These are phyloP conservation scores for Pteronura brasiliensis DNA, from an alignment of 2,113 vertebrate genomes.

Conservation along the genomic window DNA sequence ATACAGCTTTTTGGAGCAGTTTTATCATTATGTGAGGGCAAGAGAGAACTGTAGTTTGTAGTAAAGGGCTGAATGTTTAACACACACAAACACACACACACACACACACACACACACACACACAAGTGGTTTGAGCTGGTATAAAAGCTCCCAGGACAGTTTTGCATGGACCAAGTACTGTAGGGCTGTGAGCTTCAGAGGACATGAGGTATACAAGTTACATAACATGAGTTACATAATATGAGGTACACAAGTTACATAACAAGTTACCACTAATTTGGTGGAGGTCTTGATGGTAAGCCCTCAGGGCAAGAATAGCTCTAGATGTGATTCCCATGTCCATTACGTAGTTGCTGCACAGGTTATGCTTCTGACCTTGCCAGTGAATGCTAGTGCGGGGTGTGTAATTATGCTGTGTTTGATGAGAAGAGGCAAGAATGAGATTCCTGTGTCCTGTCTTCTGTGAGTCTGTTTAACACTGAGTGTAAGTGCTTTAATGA, in stretches of 20 bases:
- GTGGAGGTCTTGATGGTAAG: neutral
- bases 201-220: neutral
- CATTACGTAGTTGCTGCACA: neutral
- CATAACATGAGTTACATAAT: too few relatives aligned
- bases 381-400: neutral
- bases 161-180: neutral
- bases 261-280: too few relatives aligned
- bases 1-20: neutral
- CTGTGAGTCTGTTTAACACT: neutral
- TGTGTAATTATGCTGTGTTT: neutral
- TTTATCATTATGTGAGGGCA: neutral
- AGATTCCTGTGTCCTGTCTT: neutral
- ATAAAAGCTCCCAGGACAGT: neutral
- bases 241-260: too few relatives aligned
- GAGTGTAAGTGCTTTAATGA: neutral
- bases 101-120: neutral
- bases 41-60: neutral
- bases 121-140: neutral
- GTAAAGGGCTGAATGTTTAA: neutral
- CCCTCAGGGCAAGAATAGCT: neutral
- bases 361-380: neutral
- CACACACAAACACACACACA: too few relatives aligned
- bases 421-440: neutral
- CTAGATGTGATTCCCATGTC: neutral
- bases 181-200: neutral